Evolutionary conservation across 2,888 invertebrate species (phyloP).

Genomic region (Hipparchia sbordonii): DNA sequence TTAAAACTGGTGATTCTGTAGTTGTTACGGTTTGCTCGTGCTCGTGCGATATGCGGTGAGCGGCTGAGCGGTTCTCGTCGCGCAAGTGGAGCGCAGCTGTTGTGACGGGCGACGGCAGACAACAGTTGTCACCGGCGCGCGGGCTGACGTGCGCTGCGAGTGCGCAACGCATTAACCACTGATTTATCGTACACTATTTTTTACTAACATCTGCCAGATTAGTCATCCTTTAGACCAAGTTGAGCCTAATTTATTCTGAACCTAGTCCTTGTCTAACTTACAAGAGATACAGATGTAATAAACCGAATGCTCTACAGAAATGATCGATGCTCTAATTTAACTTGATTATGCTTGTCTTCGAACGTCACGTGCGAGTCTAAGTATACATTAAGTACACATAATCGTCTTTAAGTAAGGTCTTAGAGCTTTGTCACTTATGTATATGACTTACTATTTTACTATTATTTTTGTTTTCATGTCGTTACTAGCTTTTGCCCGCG

Average conservation of each 20-base stretch:
- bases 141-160: constrained; percentile 57
- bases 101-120: constrained; percentile 67
- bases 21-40: constrained; percentile 1
- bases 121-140: constrained; percentile 77
- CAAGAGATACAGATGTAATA: constrained; percentile 44
- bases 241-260: constrained; percentile 43
- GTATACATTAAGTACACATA: constrained; percentile 13
- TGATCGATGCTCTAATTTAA: constrained; percentile 41
- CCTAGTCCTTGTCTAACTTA: constrained; percentile 42
- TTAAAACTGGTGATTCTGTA: not conserved
- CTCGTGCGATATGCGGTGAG: constrained; percentile 34
- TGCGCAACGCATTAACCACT: constrained; percentile 56
- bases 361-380: constrained; percentile 18
- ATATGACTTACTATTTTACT: not conserved
- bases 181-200: constrained; percentile 69
- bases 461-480: not conserved
- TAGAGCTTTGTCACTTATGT: not conserved
- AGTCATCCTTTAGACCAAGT: constrained; percentile 42
- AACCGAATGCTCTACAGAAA: constrained; percentile 36
- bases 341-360: constrained; percentile 29
- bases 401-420: constrained; percentile 14
- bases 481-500: not conserved
- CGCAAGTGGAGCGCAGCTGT: constrained; percentile 78
- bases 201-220: constrained; percentile 48
- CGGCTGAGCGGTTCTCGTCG: not conserved